Evolutionary conservation across 2,888 invertebrate species (phyloP).

Genomic region (Cordilura impudica): DNA sequence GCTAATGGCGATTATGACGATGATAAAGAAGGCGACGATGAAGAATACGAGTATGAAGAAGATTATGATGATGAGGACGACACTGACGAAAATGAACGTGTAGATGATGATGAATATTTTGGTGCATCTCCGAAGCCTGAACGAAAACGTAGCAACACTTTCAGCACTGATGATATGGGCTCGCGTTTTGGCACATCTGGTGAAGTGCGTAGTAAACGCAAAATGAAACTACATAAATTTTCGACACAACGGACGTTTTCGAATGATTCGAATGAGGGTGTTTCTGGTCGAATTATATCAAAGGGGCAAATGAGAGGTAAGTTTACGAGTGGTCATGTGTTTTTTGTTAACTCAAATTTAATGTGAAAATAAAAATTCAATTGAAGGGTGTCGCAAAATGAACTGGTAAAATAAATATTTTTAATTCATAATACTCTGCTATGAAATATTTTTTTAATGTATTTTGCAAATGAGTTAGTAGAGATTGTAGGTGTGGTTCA

Average conservation of each 20-base stretch:
- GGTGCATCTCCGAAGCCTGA: slow-evolving; percentile 64
- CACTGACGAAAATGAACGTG: slow-evolving; percentile 49
- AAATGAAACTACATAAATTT: slow-evolving; percentile 71
- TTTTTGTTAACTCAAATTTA: no score
- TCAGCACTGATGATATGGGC: slow-evolving; percentile 63
- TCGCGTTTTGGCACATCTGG: slow-evolving; percentile 25
- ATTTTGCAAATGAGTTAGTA: no score
- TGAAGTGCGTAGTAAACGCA: slow-evolving; percentile 67
- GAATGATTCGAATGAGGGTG: slow-evolving; percentile 65
- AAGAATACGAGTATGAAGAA: slow-evolving; percentile 50
- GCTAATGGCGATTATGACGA: slow-evolving; percentile 64
- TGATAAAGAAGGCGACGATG: slow-evolving; percentile 61
- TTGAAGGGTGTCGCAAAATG: no score
- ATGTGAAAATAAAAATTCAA: no score
- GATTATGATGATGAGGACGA: slow-evolving; percentile 37
- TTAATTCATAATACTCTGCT: no score
- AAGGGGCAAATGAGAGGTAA: slow-evolving; percentile 90
- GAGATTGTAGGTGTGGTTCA: no score
- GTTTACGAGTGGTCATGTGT: no score
- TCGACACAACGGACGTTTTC: slow-evolving; percentile 70
- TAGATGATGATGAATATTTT: slow-evolving; percentile 66
- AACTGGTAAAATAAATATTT: no score
- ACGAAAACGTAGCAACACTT: slow-evolving; percentile 64
- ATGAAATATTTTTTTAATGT: no score
- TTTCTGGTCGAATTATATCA: slow-evolving; percentile 77